Conservation (phyloP, 2,797 vertebrate genomes). For the Pseudomugil tenellus region DNA sequence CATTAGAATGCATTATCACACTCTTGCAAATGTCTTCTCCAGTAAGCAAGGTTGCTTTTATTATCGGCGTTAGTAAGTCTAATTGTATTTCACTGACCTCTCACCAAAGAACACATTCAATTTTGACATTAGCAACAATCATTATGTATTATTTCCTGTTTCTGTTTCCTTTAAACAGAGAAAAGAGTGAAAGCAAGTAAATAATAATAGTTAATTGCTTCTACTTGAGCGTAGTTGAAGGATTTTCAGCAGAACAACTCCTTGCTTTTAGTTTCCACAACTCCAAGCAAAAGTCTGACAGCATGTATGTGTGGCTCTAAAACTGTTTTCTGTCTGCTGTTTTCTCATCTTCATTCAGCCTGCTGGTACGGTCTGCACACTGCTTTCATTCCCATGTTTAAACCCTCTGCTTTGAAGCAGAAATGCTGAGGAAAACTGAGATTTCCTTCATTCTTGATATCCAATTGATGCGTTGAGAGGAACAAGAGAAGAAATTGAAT, state of each 20-base stretch:
- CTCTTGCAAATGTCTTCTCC: constrained; percentile 69
- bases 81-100: constrained; percentile 53
- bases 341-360: constrained; percentile 16
- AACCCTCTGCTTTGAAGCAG: constrained; percentile 39
- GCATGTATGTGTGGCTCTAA: not conserved
- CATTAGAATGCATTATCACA: constrained; percentile 75
- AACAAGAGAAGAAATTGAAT: not conserved
- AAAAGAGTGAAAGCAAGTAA: constrained; percentile 1
- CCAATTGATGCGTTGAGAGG: constrained; percentile 39
- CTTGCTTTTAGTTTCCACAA: constrained; percentile 10
- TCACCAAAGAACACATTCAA: constrained; percentile 34
- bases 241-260: constrained; percentile 1
- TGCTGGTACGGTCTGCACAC: not conserved
- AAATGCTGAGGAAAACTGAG: constrained; percentile 45
- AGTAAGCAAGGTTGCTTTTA: constrained; percentile 61
- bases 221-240: not conserved
- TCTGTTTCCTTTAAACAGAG: not conserved
- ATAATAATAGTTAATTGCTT: not conserved
- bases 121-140: constrained; percentile 32
- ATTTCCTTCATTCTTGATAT: constrained; percentile 42
- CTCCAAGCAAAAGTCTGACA: constrained; percentile 8
- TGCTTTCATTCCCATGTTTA: constrained; percentile 14
- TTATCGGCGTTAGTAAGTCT: constrained; percentile 38
- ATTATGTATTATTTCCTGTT: constrained; percentile 13
- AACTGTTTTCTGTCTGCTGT: constrained; percentile 10